phyloP scores from a whole-genome alignment of 1,140 invertebrate species.

The Drosophila lacertosa region DNA sequence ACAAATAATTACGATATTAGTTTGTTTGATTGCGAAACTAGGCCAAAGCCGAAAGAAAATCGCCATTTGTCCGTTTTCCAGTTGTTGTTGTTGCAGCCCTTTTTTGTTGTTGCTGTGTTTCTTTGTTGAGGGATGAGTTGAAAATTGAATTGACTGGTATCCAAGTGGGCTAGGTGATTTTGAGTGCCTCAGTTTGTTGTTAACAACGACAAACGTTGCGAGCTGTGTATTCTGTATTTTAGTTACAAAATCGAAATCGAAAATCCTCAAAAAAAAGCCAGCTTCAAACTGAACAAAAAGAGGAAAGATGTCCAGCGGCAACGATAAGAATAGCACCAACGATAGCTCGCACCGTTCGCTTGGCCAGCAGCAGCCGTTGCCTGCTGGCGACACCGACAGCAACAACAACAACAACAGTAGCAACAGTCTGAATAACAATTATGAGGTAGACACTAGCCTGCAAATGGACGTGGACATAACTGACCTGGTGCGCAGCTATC shows the following conservation, averaged over 20 bases:
- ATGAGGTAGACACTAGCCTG: constrained; percentile 1
- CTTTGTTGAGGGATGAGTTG: constrained; percentile 35
- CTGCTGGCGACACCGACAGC: background rate
- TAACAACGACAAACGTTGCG: constrained; percentile 1
- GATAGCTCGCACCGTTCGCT: constrained; percentile 2
- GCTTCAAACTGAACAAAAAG: background rate
- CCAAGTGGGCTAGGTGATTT: constrained; percentile 1
- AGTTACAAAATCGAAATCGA: background rate
- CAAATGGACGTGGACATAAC: constrained; percentile 41
- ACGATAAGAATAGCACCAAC: constrained; percentile 13
- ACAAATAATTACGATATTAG: background rate
- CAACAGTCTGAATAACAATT: too few species aligned
- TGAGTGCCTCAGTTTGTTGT: background rate
- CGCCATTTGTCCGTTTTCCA: constrained; percentile 57
- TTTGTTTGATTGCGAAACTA: constrained; percentile 52
- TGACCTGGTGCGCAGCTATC: constrained; percentile 52
- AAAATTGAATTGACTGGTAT: constrained; percentile 3
- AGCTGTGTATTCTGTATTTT: constrained; percentile 3
- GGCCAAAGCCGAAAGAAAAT: constrained; percentile 55
- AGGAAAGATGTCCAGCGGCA: constrained; percentile 45
- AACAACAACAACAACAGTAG: background rate
- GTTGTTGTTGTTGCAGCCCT: constrained; percentile 43
- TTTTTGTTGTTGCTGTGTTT: constrained; percentile 9
- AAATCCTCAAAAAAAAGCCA: constrained; percentile 1
- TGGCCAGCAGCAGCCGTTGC: background rate